Conservation (phyloP, 2,888 invertebrate species). For the Tryphoninae sp. region DNA sequence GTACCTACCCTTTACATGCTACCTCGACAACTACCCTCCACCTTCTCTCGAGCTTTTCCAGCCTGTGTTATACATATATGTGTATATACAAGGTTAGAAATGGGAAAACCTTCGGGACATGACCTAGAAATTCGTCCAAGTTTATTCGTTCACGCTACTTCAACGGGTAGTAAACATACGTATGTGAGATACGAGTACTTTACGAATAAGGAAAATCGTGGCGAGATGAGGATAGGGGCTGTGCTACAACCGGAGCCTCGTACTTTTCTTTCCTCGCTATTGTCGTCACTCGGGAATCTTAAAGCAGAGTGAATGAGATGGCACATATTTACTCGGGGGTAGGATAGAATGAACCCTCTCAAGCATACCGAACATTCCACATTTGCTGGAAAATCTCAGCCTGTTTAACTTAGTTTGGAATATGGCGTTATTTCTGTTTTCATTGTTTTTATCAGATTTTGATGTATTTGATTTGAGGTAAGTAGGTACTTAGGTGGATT, state of each 20-base stretch:
- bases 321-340: constrained; percentile 29
- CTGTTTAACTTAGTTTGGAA: neutral
- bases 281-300: constrained; percentile 13
- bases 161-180: constrained; percentile 34
- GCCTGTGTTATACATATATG: constrained; percentile 32
- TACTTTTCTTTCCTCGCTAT: constrained; percentile 29
- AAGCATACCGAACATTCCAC: constrained; percentile 30
- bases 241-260: neutral
- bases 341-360: neutral
- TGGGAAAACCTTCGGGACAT: constrained; percentile 73
- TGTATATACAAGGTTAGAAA: constrained; percentile 47
- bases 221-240: constrained; percentile 18
- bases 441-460: neutral
- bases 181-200: constrained; percentile 23
- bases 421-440: neutral
- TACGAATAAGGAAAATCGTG: constrained; percentile 52
- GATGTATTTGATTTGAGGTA: neutral
- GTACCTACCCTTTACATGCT: constrained; percentile 32
- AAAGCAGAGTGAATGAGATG: constrained; percentile 39
- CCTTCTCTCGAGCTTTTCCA: constrained; percentile 25
- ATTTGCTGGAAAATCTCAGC: constrained; percentile 22
- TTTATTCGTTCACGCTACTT: constrained; percentile 65
- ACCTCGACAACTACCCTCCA: constrained; percentile 32
- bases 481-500: too few relatives aligned
- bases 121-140: constrained; percentile 74